These are phyloP conservation scores for Macrocentrus cingulum DNA, from an alignment of 1,140 invertebrate genomes.

Conservation along the genomic window DNA sequence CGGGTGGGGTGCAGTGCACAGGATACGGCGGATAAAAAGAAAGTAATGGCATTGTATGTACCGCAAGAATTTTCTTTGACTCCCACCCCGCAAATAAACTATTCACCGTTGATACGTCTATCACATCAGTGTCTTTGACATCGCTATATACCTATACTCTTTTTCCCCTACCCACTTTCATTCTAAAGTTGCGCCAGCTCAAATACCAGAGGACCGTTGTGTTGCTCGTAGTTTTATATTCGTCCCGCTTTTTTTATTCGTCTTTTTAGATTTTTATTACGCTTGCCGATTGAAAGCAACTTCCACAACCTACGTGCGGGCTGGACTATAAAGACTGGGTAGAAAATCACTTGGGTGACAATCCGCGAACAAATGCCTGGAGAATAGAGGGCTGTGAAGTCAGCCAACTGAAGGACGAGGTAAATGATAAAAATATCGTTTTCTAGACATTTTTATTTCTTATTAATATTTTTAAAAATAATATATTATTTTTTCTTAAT, in stretches of 20 bases:
- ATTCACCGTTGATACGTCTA: constrained; percentile 1
- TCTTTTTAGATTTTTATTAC: constrained; percentile 1
- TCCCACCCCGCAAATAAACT: neutral
- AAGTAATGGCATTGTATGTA: constrained; percentile 2
- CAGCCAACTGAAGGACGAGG: no score
- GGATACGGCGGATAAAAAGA: no score
- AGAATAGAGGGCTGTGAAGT: no score
- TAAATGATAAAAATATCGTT: no score
- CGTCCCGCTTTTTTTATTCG: constrained; percentile 9
- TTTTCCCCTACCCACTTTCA: neutral
- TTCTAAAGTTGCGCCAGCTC: constrained; percentile 11
- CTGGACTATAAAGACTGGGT: constrained; percentile 47
- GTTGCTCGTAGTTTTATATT: constrained; percentile 5
- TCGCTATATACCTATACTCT: neutral
- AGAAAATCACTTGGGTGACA: constrained; percentile 39
- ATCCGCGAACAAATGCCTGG: constrained; percentile 41
- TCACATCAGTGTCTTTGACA: constrained; percentile 10
- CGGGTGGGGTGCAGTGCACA: no score
- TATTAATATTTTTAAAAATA: no score
- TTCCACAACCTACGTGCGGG: constrained; percentile 44
- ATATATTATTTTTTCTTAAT: no score
- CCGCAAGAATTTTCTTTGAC: neutral
- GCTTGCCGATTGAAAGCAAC: constrained; percentile 29
- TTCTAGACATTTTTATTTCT: no score
- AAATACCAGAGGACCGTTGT: neutral